phyloP scores from a whole-genome alignment of 2,113 vertebrate genomes.

The Scytalopus superciliaris region DNA sequence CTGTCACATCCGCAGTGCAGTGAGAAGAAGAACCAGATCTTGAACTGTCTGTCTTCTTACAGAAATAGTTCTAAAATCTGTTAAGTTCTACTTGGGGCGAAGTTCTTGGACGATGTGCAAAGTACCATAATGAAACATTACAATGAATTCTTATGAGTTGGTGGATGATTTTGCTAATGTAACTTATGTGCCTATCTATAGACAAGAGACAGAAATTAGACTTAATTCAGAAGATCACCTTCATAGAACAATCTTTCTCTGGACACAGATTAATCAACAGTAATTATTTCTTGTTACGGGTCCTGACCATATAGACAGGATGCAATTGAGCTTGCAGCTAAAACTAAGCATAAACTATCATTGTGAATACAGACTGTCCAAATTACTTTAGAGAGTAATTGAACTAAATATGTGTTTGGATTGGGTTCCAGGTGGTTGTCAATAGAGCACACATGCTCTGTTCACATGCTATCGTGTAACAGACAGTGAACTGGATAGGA shows the following conservation, averaged over 20 bases:
- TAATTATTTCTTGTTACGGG: background rate
- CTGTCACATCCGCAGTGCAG: background rate
- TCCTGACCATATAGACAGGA: background rate
- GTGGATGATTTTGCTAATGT: background rate
- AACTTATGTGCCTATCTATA: background rate
- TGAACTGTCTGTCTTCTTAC: background rate
- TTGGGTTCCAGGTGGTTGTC: background rate
- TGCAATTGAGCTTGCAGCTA: background rate
- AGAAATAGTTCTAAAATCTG: slow-evolving; percentile 36
- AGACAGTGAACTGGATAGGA: background rate
- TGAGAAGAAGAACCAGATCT: background rate
- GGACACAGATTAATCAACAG: background rate
- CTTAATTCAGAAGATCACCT: background rate
- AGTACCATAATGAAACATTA: background rate
- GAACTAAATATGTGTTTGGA: background rate
- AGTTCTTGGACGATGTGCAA: background rate
- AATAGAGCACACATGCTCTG: background rate
- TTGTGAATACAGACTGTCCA: background rate
- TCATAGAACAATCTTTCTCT: background rate
- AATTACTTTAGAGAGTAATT: background rate
- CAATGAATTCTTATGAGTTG: background rate
- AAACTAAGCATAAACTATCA: background rate
- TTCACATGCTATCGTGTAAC: background rate
- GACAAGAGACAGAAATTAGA: background rate
- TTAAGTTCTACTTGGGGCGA: background rate